phyloP scores from a whole-genome alignment of 2,797 vertebrate species.

The Malacoctenus gilli region DNA sequence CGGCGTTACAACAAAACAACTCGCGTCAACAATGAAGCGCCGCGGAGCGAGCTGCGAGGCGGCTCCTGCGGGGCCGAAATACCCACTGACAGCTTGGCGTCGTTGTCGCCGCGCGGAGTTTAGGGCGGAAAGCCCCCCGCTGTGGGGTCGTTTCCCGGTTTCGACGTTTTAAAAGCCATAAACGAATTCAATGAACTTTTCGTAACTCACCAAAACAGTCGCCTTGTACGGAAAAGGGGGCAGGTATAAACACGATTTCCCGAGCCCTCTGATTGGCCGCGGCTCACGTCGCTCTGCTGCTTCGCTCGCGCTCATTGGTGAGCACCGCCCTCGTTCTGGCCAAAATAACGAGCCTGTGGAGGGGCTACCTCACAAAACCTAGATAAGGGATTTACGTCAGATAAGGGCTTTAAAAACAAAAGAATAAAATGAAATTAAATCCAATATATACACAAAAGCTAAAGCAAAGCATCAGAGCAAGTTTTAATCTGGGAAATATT shows the following conservation, averaged over 20 bases:
- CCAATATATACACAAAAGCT: too few species aligned
- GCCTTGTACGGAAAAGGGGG: slow-evolving; percentile 62
- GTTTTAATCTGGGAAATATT: too few species aligned
- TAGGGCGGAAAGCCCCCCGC: fast-evolving
- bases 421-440: too few species aligned
- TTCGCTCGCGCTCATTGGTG: slow-evolving; percentile 52
- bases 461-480: too few species aligned
- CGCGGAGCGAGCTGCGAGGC: slow-evolving; percentile 35
- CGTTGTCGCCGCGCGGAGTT: neutral
- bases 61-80: slow-evolving; percentile 8
- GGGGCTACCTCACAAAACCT: slow-evolving; percentile 4
- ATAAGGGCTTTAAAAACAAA: too few species aligned
- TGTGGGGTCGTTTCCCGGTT: neutral
- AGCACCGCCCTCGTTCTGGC: neutral
- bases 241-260: slow-evolving; percentile 50
- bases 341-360: slow-evolving; percentile 42
- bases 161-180: slow-evolving; percentile 36
- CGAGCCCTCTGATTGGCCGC: slow-evolving; percentile 45
- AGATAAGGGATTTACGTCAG: too few species aligned
- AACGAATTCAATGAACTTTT: slow-evolving; percentile 74
- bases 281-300: slow-evolving; percentile 1
- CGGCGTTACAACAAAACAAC: slow-evolving; percentile 54
- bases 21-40: slow-evolving; percentile 74
- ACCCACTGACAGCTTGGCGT: slow-evolving; percentile 54
- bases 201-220: slow-evolving; percentile 78